Percentiles rank a stretch among this genome's conserved stretches.
These are phyloP conservation scores for Camelus dromedarius DNA, from an alignment of 2,113 vertebrate species.

Conservation along the genomic window DNA sequence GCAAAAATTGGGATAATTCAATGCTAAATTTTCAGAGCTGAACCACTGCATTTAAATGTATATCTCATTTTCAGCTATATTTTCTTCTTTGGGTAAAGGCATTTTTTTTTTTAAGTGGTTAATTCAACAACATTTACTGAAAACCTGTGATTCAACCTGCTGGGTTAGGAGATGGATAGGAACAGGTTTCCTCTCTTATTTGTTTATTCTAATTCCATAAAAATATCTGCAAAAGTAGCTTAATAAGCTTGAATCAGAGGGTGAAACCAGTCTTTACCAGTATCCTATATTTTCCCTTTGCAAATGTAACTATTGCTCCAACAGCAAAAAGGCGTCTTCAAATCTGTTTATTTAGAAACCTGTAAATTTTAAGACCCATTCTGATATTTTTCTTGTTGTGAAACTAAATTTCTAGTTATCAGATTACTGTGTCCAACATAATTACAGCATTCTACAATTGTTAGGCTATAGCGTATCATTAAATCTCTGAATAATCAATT, in stretches of 20 bases:
- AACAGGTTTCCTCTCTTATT: neutral
- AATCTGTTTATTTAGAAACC: neutral
- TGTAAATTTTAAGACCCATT: neutral
- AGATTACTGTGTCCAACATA: neutral
- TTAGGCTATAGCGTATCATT: neutral
- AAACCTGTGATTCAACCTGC: neutral
- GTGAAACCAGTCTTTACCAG: neutral
- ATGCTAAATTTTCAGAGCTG: constrained; percentile 8
- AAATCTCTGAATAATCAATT: constrained; percentile 15
- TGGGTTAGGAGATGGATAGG: neutral
- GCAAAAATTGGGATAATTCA: neutral
- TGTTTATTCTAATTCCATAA: neutral
- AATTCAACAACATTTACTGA: neutral
- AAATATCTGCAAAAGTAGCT: neutral
- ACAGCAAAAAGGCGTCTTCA: neutral
- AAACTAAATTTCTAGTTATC: constrained; percentile 51
- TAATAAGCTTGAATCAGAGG: neutral
- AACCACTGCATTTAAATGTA: neutral
- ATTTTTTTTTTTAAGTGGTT: neutral
- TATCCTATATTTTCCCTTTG: neutral
- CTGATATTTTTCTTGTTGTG: neutral
- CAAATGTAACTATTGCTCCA: neutral
- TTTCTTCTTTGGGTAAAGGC: neutral
- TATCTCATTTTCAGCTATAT: neutral
- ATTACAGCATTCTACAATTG: neutral